Conservation (phyloP, 2,113 vertebrate species). For the Chunga burmeisteri region DNA sequence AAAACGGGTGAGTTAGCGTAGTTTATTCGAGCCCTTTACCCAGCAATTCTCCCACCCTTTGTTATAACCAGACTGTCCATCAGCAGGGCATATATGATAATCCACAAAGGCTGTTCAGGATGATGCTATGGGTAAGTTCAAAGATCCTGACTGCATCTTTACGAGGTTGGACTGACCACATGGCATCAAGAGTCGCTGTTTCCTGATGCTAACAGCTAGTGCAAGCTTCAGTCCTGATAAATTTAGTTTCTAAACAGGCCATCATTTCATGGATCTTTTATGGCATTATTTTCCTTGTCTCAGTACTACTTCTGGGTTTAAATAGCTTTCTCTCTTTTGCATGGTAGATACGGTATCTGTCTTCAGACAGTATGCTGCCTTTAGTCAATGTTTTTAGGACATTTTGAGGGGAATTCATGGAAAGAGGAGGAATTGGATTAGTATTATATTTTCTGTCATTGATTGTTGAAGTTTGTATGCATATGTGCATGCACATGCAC, state of each 20-base stretch:
- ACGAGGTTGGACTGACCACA: neutral
- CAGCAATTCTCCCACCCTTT: neutral
- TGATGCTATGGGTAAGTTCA: neutral
- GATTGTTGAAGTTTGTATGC: neutral
- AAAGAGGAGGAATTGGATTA: neutral
- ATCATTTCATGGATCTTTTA: neutral
- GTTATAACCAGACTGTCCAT: neutral
- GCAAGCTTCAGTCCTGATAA: neutral
- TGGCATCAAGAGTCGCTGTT: neutral
- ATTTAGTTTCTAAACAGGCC: neutral
- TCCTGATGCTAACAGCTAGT: neutral
- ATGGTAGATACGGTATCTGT: neutral
- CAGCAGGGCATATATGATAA: neutral
- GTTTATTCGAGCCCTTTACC: neutral
- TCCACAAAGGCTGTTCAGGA: neutral
- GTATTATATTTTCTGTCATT: neutral
- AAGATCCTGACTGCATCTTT: neutral
- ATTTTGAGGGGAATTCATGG: neutral
- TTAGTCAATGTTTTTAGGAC: neutral
- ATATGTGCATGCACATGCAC: neutral
- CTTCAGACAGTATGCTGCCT: neutral
- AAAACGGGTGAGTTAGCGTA: conserved; percentile 87
- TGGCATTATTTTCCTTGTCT: neutral
- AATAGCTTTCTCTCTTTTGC: neutral
- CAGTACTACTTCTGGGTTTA: neutral